Evolutionary conservation across 1,140 invertebrate genomes (phyloP).

Genomic region (Patella vulgata): DNA sequence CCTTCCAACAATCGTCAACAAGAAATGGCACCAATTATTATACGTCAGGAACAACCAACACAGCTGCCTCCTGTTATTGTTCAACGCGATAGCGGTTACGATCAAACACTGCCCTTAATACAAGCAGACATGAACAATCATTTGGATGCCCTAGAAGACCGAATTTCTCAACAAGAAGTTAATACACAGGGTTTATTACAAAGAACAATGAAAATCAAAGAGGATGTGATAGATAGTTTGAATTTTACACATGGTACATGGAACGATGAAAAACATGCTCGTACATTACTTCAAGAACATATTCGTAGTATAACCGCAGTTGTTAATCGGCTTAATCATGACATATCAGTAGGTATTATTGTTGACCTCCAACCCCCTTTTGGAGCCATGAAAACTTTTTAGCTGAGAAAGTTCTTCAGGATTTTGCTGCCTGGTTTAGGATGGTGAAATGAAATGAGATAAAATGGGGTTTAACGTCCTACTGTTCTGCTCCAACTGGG

Average conservation of each 20-base stretch:
- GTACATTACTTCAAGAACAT: conserved; percentile 61
- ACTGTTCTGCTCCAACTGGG: too few species aligned
- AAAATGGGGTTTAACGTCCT: too few species aligned
- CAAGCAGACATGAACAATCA: too few species aligned
- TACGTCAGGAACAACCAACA: too few species aligned
- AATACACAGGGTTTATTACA: conserved; percentile 55
- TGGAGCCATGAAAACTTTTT: too few species aligned
- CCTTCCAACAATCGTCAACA: too few species aligned
- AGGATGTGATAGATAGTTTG: conserved; percentile 64
- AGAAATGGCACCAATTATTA: conserved; percentile 5
- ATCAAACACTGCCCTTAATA: not conserved
- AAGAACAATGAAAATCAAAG: conserved; percentile 62
- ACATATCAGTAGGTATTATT: conserved; percentile 57
- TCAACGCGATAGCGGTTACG: too few species aligned
- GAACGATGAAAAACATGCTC: conserved; percentile 61
- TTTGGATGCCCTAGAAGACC: conserved; percentile 51
- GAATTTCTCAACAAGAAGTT: conserved; percentile 51
- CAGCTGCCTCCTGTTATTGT: too few species aligned
- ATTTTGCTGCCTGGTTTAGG: not conserved
- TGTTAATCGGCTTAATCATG: conserved; percentile 59
- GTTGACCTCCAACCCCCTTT: too few species aligned
- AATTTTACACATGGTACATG: conserved; percentile 63
- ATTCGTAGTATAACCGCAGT: conserved; percentile 63
- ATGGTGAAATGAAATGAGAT: not conserved
- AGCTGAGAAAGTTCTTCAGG: too few species aligned